A percentile compares a stretch with the other conserved stretches of the same genome.
phyloP scores from a whole-genome alignment of 2,888 invertebrate genomes.

The Drosophila mercatorum region DNA sequence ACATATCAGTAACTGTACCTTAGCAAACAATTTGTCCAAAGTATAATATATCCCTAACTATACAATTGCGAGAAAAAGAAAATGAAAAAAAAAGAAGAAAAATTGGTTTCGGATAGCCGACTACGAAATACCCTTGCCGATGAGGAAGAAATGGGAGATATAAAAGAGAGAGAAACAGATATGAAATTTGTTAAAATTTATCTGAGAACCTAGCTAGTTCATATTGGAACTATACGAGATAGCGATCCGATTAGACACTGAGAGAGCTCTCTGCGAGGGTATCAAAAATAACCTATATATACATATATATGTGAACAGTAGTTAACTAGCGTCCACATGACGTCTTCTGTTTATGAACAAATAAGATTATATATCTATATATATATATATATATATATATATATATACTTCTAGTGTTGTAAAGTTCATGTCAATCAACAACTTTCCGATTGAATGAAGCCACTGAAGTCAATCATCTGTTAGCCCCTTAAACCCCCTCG shows the following conservation, averaged over 20 bases:
- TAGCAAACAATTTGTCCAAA: constrained; percentile 62
- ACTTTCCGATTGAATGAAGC: constrained; percentile 29
- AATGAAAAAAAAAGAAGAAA: too few relatives aligned
- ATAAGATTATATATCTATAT: neutral
- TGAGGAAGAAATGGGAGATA: neutral
- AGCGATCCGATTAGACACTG: too few relatives aligned
- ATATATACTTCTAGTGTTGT: constrained; percentile 20
- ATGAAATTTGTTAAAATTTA: neutral
- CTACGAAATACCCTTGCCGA: constrained; percentile 18
- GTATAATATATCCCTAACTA: constrained; percentile 29
- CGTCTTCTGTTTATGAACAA: constrained; percentile 32
- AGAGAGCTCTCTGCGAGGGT: neutral
- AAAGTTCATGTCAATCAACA: constrained; percentile 17
- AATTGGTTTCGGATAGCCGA: constrained; percentile 17
- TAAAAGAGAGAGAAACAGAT: neutral
- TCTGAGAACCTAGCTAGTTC: neutral
- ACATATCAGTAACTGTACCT: constrained; percentile 83
- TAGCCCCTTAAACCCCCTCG: constrained; percentile 25
- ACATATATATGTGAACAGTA: constrained; percentile 48
- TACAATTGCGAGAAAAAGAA: constrained; percentile 11
- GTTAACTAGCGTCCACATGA: constrained; percentile 56
- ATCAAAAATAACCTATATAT: constrained; percentile 26
- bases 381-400: constrained; percentile 16
- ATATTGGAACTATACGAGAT: neutral
- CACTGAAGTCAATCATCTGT: constrained; percentile 60